phyloP scores from a whole-genome alignment of 2,797 vertebrate genomes.

The Pygocentrus nattereri region DNA sequence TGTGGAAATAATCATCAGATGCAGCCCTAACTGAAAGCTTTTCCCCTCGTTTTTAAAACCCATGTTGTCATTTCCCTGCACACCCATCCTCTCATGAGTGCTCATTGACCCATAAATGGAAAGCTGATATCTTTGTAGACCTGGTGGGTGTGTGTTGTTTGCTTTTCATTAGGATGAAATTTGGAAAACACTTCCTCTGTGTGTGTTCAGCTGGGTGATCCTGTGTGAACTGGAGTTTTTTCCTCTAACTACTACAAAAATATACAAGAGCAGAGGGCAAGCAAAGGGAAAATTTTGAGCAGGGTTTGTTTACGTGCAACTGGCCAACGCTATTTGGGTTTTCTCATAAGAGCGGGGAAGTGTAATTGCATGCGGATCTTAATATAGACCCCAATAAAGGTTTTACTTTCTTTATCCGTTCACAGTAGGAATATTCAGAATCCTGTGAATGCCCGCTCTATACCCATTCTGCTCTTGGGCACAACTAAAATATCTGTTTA shows the following conservation, averaged over 20 bases:
- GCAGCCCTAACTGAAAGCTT: neutral
- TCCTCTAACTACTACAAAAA: slow-evolving; percentile 44
- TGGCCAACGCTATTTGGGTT: slow-evolving; percentile 43
- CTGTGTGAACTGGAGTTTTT: slow-evolving; percentile 35
- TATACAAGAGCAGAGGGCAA: slow-evolving; percentile 48
- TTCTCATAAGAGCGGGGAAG: neutral
- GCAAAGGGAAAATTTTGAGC: slow-evolving; percentile 37
- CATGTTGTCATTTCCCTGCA: slow-evolving; percentile 57
- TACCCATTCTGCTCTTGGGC: slow-evolving; percentile 21
- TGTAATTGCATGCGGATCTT: neutral
- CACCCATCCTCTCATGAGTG: slow-evolving; percentile 14
- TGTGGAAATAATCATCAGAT: neutral
- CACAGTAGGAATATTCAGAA: slow-evolving; percentile 11
- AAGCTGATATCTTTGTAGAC: slow-evolving; percentile 41
- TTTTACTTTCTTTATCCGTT: neutral
- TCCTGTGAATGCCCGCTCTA: neutral
- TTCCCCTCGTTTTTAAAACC: neutral
- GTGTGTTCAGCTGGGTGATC: slow-evolving; percentile 65
- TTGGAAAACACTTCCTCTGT: slow-evolving; percentile 60
- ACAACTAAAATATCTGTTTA: slow-evolving; percentile 29
- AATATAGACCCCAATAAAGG: neutral
- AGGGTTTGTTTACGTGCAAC: slow-evolving; percentile 42
- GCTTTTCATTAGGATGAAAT: slow-evolving; percentile 63
- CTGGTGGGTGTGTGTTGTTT: slow-evolving; percentile 50
- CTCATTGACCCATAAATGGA: slow-evolving; percentile 40